Evolutionary conservation across 2,888 invertebrate genomes (phyloP), one percentile per base, ranked within the genome.

Genomic region (Hypsopygia costalis): DNA sequence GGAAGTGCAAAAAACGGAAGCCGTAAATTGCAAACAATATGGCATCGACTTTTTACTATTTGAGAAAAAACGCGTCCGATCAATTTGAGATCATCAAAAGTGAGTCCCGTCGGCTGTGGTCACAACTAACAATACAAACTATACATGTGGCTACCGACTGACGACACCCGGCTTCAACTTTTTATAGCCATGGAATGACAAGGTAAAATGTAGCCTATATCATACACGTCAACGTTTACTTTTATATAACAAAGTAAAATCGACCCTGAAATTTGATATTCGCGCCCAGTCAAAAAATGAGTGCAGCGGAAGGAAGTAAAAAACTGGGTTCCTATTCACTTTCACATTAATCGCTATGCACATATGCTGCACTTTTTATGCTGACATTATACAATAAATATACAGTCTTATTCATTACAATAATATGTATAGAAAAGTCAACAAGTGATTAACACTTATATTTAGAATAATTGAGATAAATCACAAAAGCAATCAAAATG

Each of bases 231-330:
- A 69, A 37, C 37, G 58, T 40, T 38, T 11, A 48, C 31, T 51
- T 49, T 65, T 10, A 34, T 41, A 34, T 20, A 21, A 10, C 20
- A 1, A 11, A n/a, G 3, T 16, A n/a, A 21, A 20, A 52, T 64
- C 46, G 60, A 54, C 63, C 51, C 52, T 62, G 86, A 76, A 82
- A 88, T 80, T 85, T 77, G 81, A 88, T 86, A 86, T 79, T 81
- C 74, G 76, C 79, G 76, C 80, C 81, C 81, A 64, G 70, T 80
- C 78, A 81, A 85, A 71, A 83, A 82, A 81, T 72, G 73, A 81
- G 77, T 81, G 76, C 78, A 81, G 63, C 87, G 88, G 88, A 87
- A 86, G 88, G 87, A 88, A 87, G 74, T 85, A 78, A 85, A 87
- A 86, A 85, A 76, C 60, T 64, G 64, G 68, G 74, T 74, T 72